Evolutionary conservation across 2,113 vertebrate species (phyloP).

Genomic region (Pleuronectes platessa): DNA sequence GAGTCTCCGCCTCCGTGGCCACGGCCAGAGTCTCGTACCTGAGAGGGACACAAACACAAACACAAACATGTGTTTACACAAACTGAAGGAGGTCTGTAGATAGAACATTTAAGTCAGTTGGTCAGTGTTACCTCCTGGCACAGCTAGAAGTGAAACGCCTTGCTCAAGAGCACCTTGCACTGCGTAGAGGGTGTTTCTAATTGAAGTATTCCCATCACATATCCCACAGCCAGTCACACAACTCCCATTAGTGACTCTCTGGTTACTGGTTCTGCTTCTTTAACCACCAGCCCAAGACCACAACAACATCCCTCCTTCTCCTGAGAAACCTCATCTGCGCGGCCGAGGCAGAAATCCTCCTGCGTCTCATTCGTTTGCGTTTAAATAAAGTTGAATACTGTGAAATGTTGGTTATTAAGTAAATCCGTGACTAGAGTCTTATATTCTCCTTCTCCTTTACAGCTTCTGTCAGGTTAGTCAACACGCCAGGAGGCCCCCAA

Average conservation of each 20-base stretch:
- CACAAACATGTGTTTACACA: constrained; percentile 2
- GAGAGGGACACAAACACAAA: constrained; percentile 36
- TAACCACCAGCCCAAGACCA: background rate
- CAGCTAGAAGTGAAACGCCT: background rate
- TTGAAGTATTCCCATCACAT: background rate
- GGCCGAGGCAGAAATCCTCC: background rate
- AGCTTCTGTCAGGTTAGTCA: constrained; percentile 44
- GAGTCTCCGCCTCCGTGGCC: constrained; percentile 92
- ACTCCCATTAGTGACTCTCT: constrained; percentile 4
- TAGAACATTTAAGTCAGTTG: too few relatives aligned
- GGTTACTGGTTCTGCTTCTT: constrained; percentile 16
- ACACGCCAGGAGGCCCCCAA: constrained; percentile 36
- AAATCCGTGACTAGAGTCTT: background rate
- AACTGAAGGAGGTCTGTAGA: too few relatives aligned
- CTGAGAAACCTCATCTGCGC: background rate
- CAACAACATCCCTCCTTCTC: background rate
- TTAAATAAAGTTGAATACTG: constrained; percentile 10
- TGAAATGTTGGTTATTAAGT: constrained; percentile 8
- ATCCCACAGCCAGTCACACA: background rate
- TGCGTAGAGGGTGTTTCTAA: background rate
- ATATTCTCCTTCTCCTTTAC: constrained; percentile 12
- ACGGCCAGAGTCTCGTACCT: constrained; percentile 96
- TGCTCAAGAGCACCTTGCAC: background rate
- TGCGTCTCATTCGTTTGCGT: constrained; percentile 2
- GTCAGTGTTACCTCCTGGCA: too few relatives aligned